phyloP scores from a whole-genome alignment of 2,888 invertebrate species.

The Eristalis arbustorum region DNA sequence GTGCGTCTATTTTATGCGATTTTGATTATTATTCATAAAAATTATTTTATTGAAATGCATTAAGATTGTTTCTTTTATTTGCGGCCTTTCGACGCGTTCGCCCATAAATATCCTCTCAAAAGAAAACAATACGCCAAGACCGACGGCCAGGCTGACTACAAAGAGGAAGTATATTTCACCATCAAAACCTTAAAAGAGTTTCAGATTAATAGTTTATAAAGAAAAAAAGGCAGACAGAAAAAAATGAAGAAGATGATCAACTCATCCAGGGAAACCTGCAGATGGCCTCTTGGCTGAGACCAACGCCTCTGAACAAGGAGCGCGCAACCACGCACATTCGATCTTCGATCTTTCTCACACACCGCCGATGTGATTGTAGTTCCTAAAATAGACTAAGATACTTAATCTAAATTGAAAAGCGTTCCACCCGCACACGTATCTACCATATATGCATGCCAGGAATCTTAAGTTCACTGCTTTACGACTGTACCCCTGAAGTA shows the following conservation, averaged over 20 bases:
- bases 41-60: constrained; percentile 40
- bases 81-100: background rate
- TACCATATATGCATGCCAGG: background rate
- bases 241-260: background rate
- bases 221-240: constrained; percentile 10
- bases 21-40: constrained; percentile 44
- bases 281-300: constrained; percentile 51
- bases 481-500: constrained; percentile 42
- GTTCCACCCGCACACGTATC: constrained; percentile 8
- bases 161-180: constrained; percentile 25
- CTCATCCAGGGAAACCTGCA: constrained; percentile 33
- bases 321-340: background rate
- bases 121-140: background rate
- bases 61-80: constrained; percentile 24
- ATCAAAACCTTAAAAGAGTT: constrained; percentile 30
- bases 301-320: constrained; percentile 9
- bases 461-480: constrained; percentile 63
- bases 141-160: background rate
- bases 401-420: constrained; percentile 49
- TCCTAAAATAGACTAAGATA: constrained; percentile 55
- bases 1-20: constrained; percentile 29
- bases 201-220: constrained; percentile 37
- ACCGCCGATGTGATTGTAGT: constrained; percentile 48
- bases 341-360: constrained; percentile 14
- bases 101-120: background rate